Evolutionary conservation across 2,113 vertebrate species (phyloP).

Genomic region (Octodon degus): DNA sequence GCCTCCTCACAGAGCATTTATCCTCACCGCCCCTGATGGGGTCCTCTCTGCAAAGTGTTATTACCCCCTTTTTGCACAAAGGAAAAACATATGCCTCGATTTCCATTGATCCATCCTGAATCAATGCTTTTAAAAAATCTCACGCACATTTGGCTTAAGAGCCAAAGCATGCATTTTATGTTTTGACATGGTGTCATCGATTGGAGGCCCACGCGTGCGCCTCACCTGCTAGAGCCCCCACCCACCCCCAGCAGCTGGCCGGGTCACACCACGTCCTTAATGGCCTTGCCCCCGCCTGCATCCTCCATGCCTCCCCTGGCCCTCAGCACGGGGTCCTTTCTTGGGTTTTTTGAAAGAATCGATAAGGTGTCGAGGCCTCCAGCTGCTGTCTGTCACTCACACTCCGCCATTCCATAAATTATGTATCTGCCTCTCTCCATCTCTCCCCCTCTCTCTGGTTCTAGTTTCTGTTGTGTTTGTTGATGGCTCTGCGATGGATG

Average conservation of each 20-base stretch:
- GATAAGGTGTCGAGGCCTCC: conserved; percentile 91
- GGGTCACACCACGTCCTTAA: conserved; percentile 95
- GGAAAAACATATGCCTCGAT: conserved; percentile 86
- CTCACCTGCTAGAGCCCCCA: conserved; percentile 79
- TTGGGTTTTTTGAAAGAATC: conserved; percentile 92
- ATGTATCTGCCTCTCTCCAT: conserved; percentile 92
- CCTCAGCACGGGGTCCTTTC: conserved; percentile 87
- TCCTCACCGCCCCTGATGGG: conserved; percentile 85
- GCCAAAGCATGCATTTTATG: conserved; percentile 98
- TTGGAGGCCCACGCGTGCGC: conserved; percentile 84
- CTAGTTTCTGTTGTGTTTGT: conserved; percentile 96
- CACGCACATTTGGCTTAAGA: conserved; percentile 98
- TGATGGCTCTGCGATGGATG: conserved; percentile 95
- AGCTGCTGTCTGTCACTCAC: conserved; percentile 94
- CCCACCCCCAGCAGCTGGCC: conserved; percentile 85
- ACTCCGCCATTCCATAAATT: conserved; percentile 94
- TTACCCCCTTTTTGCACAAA: conserved; percentile 92
- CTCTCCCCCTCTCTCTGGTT: conserved; percentile 87
- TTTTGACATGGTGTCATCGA: conserved; percentile 98
- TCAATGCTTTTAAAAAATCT: conserved; percentile 99
- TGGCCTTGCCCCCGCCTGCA: conserved; percentile 91
- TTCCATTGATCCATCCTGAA: conserved; percentile 94
- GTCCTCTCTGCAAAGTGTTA: conserved; percentile 92
- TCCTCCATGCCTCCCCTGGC: conserved; percentile 84
- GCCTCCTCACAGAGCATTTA: conserved; percentile 85